Evolutionary conservation across 2,888 invertebrate species (phyloP).

Genomic region (Nyleta sp.): DNA sequence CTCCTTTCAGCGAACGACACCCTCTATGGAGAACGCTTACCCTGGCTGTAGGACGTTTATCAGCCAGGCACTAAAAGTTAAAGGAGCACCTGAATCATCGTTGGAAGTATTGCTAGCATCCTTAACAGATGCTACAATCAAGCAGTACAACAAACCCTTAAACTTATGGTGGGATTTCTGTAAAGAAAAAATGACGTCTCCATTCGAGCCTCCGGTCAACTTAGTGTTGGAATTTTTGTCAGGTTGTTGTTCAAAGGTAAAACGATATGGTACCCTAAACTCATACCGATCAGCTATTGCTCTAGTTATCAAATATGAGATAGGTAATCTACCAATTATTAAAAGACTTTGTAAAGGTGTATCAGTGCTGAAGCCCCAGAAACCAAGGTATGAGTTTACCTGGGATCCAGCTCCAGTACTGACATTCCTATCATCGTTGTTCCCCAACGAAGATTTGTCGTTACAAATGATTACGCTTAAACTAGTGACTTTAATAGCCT

Average conservation of each 20-base stretch:
- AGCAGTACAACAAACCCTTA: constrained; percentile 4
- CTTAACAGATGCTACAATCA: neutral
- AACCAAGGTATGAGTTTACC: neutral
- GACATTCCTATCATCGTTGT: neutral
- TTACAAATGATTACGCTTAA: neutral
- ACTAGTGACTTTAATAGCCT: neutral
- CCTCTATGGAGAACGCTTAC: constrained; percentile 20
- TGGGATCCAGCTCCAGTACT: constrained; percentile 10
- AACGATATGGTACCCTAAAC: constrained; percentile 9
- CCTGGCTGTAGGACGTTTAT: constrained; percentile 29
- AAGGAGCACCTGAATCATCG: neutral
- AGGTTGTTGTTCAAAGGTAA: neutral
- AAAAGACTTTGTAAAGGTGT: constrained; percentile 22
- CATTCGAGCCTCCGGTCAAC: neutral
- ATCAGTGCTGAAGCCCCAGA: constrained; percentile 10
- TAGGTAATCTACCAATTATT: constrained; percentile 3
- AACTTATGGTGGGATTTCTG: constrained; percentile 1
- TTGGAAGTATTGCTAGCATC: neutral
- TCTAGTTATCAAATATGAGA: neutral
- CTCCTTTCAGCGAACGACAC: constrained; percentile 62
- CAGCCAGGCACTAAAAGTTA: neutral
- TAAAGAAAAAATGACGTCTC: neutral
- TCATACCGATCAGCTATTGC: constrained; percentile 15
- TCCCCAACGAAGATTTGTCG: neutral
- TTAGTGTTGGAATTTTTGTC: neutral